Conservation (phyloP, 2,888 invertebrate genomes). For the Antheraea assamensis region DNA sequence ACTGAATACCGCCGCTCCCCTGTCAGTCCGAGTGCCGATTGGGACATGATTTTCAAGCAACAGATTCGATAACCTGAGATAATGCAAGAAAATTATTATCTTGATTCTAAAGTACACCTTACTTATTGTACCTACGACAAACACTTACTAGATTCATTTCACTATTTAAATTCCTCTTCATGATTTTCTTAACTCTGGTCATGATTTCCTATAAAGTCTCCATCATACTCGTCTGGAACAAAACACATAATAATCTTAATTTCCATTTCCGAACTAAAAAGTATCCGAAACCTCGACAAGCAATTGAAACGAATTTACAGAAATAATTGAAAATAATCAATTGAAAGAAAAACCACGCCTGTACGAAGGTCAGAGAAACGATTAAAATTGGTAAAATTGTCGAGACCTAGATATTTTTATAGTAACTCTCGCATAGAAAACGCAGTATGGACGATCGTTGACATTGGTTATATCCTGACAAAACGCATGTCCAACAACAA, state of each 20-base stretch:
- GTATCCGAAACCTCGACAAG: not conserved
- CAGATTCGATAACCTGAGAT: slow-evolving; percentile 27
- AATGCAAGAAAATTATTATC: not conserved
- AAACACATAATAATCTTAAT: slow-evolving; percentile 26
- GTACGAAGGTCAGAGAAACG: not conserved
- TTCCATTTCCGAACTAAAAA: not conserved
- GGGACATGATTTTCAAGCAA: slow-evolving; percentile 57
- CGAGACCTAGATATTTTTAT: not conserved
- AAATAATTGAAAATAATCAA: not conserved
- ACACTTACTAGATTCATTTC: slow-evolving; percentile 32
- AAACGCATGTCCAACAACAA: slow-evolving; percentile 46
- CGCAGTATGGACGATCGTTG: slow-evolving; percentile 27
- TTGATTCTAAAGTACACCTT: not conserved
- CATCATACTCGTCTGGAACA: slow-evolving; percentile 60
- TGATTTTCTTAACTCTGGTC: slow-evolving; percentile 45
- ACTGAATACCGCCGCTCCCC: slow-evolving; percentile 94
- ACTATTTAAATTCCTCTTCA: slow-evolving; percentile 23
- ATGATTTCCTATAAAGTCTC: slow-evolving; percentile 38
- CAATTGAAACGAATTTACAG: not conserved
- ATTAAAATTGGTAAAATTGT: not conserved
- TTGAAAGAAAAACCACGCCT: not conserved
- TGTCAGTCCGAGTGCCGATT: slow-evolving; percentile 76
- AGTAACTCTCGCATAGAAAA: not conserved
- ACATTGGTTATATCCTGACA: slow-evolving; percentile 53
- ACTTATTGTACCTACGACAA: not conserved